Conservation (phyloP, 2,113 vertebrate genomes). For the Natator depressus region DNA sequence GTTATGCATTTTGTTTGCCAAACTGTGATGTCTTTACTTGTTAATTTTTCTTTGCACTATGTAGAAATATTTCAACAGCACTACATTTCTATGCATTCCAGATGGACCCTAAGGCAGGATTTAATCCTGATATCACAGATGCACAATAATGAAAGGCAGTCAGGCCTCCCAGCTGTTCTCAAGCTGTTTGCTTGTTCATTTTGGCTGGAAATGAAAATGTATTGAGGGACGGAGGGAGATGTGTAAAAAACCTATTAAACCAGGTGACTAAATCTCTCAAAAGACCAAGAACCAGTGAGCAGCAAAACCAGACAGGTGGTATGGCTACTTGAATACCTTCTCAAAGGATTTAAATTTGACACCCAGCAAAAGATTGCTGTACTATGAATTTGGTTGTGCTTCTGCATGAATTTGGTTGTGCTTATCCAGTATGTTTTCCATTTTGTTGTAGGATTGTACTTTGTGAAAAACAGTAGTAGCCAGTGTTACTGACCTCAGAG, state of each 20-base stretch:
- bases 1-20: not conserved
- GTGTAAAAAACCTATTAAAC: not conserved
- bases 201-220: constrained; percentile 16
- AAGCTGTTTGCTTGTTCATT: constrained; percentile 24
- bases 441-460: not conserved
- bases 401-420: not conserved
- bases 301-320: not conserved
- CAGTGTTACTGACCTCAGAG: constrained; percentile 40
- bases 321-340: not conserved
- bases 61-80: constrained; percentile 3
- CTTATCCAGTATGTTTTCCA: not conserved
- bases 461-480: not conserved
- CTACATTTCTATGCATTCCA: not conserved
- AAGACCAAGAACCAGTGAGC: not conserved
- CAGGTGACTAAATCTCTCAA: not conserved
- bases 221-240: not conserved
- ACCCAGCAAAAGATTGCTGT: not conserved
- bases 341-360: not conserved
- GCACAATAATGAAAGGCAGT: not conserved
- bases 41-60: not conserved
- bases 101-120: not conserved
- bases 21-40: not conserved
- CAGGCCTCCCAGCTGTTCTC: constrained; percentile 8
- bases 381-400: not conserved
- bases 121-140: constrained; percentile 3